Percentiles rank a stretch among this genome's conserved stretches.
These are phyloP conservation scores for Calidris pugnax DNA, from an alignment of 2,113 vertebrate species.

Conservation along the genomic window DNA sequence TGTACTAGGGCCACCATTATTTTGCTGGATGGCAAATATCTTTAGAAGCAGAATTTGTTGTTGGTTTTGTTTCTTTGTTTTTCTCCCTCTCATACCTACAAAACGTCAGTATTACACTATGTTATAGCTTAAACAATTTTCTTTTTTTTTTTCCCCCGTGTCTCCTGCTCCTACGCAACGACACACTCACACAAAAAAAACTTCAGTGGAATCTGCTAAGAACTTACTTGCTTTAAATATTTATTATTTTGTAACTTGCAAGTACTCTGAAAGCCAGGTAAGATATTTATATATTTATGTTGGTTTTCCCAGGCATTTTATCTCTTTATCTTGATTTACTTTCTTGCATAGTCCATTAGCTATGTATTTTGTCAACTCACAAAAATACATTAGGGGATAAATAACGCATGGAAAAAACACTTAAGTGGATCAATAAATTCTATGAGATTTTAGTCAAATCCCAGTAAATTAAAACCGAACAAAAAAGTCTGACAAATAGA, in stretches of 20 bases:
- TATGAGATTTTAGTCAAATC: not conserved
- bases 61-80: no score
- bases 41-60: not conserved
- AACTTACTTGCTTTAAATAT: not conserved
- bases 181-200: not conserved
- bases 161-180: not conserved
- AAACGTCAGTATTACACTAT: not conserved
- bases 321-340: not conserved
- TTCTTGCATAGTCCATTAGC: not conserved
- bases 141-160: not conserved
- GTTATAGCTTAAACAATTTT: not conserved
- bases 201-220: not conserved
- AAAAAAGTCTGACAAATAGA: not conserved
- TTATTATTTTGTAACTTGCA: not conserved
- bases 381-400: not conserved
- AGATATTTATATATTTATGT: not conserved
- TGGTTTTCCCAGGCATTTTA: not conserved
- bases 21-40: not conserved
- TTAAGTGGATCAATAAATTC: not conserved
- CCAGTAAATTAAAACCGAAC: not conserved
- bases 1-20: not conserved
- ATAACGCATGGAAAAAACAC: not conserved
- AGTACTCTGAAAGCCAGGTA: not conserved
- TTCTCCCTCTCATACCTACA: not conserved
- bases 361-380: not conserved